Evolutionary conservation across 2,113 vertebrate genomes (phyloP).

Genomic region (Zosterops hypoxanthus): DNA sequence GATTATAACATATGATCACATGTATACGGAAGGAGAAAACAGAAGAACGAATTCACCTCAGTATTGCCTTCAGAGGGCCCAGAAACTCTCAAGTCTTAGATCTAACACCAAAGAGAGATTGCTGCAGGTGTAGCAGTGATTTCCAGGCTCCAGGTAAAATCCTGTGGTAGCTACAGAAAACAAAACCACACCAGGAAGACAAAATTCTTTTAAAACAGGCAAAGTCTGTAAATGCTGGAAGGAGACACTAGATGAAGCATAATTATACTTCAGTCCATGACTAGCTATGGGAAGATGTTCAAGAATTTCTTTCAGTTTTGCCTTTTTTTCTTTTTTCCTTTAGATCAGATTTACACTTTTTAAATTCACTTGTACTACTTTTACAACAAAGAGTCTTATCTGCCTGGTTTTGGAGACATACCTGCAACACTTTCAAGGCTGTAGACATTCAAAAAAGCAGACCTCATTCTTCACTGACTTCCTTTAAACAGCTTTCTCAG

Average conservation of each 20-base stretch:
- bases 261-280: neutral
- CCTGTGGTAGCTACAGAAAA: neutral
- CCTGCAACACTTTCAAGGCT: neutral
- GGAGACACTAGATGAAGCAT: neutral
- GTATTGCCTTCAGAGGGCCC: neutral
- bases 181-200: neutral
- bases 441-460: neutral
- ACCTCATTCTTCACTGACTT: neutral
- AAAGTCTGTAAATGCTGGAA: neutral
- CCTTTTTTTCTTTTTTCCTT: neutral
- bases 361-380: neutral
- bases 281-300: neutral
- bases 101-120: neutral
- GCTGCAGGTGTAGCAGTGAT: neutral
- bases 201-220: neutral
- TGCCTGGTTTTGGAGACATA: neutral
- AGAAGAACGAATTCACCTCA: neutral
- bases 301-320: neutral
- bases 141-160: neutral
- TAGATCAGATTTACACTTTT: neutral
- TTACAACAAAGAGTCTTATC: neutral
- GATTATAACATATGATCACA: neutral
- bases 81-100: neutral
- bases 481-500: neutral
- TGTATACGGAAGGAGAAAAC: neutral